Conservation (phyloP, 2,797 vertebrate genomes). For the Brachyrhaphis roseni region DNA sequence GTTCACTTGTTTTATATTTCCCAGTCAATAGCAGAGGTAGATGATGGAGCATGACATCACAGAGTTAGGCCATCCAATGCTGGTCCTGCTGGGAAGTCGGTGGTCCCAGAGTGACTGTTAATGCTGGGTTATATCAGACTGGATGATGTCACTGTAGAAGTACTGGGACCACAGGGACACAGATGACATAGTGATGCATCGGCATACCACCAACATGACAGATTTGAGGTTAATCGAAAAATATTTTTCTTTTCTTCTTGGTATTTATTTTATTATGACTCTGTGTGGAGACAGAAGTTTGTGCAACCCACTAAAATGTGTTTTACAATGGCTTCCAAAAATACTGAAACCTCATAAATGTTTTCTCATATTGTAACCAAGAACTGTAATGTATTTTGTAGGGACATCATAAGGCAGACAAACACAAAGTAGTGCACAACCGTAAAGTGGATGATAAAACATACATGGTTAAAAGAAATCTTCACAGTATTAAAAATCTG, state of each 20-base stretch:
- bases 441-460: background rate
- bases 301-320: background rate
- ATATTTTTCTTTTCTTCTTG: background rate
- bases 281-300: background rate
- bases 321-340: background rate
- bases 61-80: constrained; percentile 61
- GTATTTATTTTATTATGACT: background rate
- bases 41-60: constrained; percentile 73
- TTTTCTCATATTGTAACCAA: background rate
- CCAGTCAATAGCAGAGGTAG: constrained; percentile 29
- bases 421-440: background rate
- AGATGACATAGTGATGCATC: constrained; percentile 17
- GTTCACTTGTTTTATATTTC: constrained; percentile 42
- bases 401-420: background rate
- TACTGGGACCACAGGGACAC: constrained; percentile 25
- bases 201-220: background rate
- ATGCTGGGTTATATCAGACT: constrained; percentile 66
- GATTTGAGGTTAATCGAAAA: constrained; percentile 6
- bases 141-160: constrained; percentile 70
- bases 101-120: constrained; percentile 67
- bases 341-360: background rate
- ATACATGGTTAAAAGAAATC: background rate
- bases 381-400: background rate
- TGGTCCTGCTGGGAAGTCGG: constrained; percentile 64
- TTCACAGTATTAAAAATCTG: background rate